These are phyloP conservation scores for Athrips mouffetella DNA, from an alignment of 2,888 invertebrate genomes.

Conservation along the genomic window DNA sequence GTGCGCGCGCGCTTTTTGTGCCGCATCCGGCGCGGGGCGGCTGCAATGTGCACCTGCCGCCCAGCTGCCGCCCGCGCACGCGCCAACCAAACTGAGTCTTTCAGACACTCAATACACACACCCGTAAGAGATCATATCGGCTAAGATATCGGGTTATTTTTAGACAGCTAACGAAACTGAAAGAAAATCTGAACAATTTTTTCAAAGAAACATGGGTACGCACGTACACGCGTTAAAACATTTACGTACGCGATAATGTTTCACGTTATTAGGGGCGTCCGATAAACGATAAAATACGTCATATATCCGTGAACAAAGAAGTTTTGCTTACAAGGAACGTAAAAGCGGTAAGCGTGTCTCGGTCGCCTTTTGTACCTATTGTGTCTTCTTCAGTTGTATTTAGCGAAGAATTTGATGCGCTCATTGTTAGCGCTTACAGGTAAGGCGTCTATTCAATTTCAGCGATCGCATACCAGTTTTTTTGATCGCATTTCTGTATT, in stretches of 20 bases:
- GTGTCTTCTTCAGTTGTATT: background rate
- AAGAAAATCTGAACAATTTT: background rate
- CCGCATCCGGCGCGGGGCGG: conserved; percentile 72
- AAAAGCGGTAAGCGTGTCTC: background rate
- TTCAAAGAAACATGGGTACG: background rate
- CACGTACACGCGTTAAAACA: conserved; percentile 3
- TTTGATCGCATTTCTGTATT: conserved; percentile 5
- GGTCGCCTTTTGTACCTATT: conserved; percentile 8
- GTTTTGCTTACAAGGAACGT: background rate
- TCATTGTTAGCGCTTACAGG: conserved; percentile 14
- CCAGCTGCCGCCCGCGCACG: conserved; percentile 68
- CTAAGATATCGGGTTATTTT: too few species aligned
- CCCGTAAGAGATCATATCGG: too few species aligned
- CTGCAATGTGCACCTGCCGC: conserved; percentile 57
- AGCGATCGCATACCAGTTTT: background rate
- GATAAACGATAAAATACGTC: conserved; percentile 4
- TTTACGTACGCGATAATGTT: background rate
- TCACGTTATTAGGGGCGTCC: background rate
- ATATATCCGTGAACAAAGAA: background rate
- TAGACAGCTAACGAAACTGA: too few species aligned
- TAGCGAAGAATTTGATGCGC: conserved; percentile 12
- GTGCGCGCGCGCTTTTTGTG: conserved; percentile 71
- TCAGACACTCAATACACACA: background rate
- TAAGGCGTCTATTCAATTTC: conserved; percentile 12
- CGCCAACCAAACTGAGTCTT: conserved; percentile 34